Base-by-base conservation (phyloP, 2,888 invertebrate species). In the Melanophora roralis region DNA sequence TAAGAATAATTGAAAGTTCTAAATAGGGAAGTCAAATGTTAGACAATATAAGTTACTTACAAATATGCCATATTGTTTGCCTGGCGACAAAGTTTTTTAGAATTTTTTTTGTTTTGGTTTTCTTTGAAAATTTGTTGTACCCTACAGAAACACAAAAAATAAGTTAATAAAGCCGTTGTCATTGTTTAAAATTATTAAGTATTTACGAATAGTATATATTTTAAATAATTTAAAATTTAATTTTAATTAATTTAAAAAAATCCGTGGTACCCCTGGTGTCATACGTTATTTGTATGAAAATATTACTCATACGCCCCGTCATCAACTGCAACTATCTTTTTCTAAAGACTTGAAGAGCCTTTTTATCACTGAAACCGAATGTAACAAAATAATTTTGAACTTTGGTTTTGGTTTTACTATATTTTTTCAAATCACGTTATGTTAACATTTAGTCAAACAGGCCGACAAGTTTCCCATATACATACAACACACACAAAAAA, bases 1-100 rank as follows among this genome's bases (percentile, higher is more conserved):
- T 53, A 65, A 57, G 32, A 23, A 86, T 86, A 84, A 86, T 84
- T 85, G 85, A 76, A 62, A 65, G 65, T 49, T 40, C 76, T 76
- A 55, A 64, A 38, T 72, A 45, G 64, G 53, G 71, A 76, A 76
- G 72, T 65, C 76, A 80, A 80, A 73, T 67, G 65, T 59, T 68
- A 80, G 65, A 76, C 80, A 64, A 27, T 68, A 68, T 59, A 68
- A 76, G 72, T 67, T 49, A 68, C 69, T 60, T 32, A 62, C 79
- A 79, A 80, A 80, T 71, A 72, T 68, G 68, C 55, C 76, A 80
- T 62, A 64, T 51, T 72, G 76, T 76, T 49, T 74, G 67, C 43
- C 68, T 76, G 80, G 67, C 80, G 80, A 68, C 67, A 80, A 80
- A 80, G 80, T 80, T 81, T 78, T 43, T 59, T 78, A 55, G 78